Evolutionary conservation across 2,113 vertebrate genomes (phyloP).

Genomic region (Eupsittula cactorum): DNA sequence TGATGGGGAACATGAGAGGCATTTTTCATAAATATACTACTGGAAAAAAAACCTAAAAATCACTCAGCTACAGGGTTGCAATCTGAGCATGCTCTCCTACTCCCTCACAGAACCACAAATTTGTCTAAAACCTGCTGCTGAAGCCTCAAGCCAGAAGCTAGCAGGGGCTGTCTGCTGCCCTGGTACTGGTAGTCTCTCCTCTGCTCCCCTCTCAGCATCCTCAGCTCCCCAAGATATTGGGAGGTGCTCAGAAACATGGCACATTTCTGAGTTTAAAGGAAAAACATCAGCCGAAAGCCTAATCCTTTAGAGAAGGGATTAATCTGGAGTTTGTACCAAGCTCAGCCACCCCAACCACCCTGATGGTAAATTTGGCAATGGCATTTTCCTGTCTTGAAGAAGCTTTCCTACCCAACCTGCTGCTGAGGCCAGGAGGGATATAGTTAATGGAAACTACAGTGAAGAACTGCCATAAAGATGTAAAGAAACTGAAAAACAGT

Average conservation of each 20-base stretch:
- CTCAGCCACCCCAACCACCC: neutral
- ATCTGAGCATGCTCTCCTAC: neutral
- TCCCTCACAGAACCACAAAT: neutral
- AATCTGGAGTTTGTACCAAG: neutral
- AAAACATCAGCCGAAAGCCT: neutral
- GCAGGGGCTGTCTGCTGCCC: neutral
- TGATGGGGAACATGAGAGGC: neutral
- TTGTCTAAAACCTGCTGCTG: neutral
- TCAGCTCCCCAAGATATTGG: neutral
- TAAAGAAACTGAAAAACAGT: neutral
- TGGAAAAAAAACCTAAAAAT: neutral
- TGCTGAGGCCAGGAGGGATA: neutral
- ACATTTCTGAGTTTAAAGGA: neutral
- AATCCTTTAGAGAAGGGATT: neutral
- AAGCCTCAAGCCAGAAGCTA: neutral
- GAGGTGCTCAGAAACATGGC: neutral
- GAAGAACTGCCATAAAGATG: neutral
- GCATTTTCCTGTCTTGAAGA: neutral
- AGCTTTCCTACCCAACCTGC: neutral
- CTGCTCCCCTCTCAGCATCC: neutral
- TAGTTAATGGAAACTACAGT: neutral
- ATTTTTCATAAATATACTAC: constrained; percentile 8
- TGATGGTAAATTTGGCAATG: neutral
- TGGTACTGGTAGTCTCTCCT: neutral
- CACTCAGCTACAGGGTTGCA: neutral